These are phyloP conservation scores for Esox lucius DNA, from an alignment of 2,797 vertebrate genomes.

Conservation along the genomic window DNA sequence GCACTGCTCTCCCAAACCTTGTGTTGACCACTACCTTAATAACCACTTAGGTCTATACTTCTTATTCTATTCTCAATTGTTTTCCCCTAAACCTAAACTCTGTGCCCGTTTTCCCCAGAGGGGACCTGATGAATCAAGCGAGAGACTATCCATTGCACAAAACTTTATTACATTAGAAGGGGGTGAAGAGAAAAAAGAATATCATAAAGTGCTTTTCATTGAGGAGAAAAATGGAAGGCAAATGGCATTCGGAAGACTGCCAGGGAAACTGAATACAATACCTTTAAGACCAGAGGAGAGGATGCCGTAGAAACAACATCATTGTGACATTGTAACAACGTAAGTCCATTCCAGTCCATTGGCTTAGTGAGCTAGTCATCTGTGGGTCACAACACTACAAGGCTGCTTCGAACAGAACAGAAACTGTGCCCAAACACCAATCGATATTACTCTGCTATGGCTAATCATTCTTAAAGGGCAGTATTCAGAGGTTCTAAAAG, in stretches of 20 bases:
- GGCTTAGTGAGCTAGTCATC: not conserved
- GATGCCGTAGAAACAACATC: not conserved
- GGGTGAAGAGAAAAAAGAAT: not conserved
- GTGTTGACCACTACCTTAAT: too few species aligned
- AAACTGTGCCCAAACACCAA: conserved; percentile 11
- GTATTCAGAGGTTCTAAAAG: conserved; percentile 38
- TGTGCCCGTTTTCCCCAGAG: too few species aligned
- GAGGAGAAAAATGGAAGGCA: not conserved
- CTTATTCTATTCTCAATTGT: too few species aligned
- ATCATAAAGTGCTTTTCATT: conserved; percentile 58
- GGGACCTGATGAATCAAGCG: not conserved
- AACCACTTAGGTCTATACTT: too few species aligned
- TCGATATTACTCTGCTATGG: not conserved
- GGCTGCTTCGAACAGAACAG: conserved; percentile 6
- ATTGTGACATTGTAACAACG: not conserved
- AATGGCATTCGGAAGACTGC: conserved; percentile 4
- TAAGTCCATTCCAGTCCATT: too few species aligned
- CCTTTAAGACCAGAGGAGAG: not conserved
- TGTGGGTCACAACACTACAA: not conserved
- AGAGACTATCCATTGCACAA: conserved; percentile 1
- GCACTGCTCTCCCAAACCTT: not conserved
- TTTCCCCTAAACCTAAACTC: too few species aligned
- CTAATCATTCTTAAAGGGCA: not conserved
- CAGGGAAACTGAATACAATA: conserved; percentile 6
- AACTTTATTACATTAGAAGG: conserved; percentile 34